A percentile compares a stretch with the other conserved stretches of the same genome.
Conservation (phyloP, 2,113 vertebrate genomes). For the Lepus timidus region DNA sequence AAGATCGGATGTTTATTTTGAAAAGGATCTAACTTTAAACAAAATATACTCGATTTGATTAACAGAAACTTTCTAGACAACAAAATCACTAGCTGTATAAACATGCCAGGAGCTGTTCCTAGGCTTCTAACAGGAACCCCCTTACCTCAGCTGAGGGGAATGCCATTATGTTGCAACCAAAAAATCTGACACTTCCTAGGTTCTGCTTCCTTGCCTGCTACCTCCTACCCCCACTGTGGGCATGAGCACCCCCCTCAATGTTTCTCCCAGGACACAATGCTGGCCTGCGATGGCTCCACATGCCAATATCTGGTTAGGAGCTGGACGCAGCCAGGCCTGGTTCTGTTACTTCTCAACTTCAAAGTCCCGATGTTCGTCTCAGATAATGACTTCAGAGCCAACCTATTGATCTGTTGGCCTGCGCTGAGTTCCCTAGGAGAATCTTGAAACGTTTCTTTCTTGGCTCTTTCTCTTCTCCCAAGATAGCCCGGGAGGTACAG, state of each 20-base stretch:
- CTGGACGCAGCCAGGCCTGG: background rate
- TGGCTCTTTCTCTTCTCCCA: background rate
- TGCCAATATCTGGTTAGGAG: background rate
- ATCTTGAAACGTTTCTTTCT: background rate
- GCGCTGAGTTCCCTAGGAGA: background rate
- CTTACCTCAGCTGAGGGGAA: constrained; percentile 78
- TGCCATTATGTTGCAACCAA: constrained; percentile 66
- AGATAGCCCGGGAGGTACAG: background rate
- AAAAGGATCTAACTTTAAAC: constrained; percentile 69
- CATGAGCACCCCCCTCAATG: background rate
- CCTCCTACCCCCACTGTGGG: rapidly evolving
- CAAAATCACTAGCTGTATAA: constrained; percentile 80
- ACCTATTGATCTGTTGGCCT: background rate
- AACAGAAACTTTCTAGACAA: constrained; percentile 76
- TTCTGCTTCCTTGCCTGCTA: background rate
- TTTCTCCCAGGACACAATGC: background rate
- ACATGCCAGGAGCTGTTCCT: constrained; percentile 74
- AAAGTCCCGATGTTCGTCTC: background rate
- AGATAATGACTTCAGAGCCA: background rate
- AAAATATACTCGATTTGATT: constrained; percentile 81
- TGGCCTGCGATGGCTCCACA: background rate
- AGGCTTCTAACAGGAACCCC: constrained; percentile 65
- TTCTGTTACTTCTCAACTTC: background rate
- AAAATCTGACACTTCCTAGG: constrained; percentile 25
- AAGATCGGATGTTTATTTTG: constrained; percentile 83